Percentiles rank a stretch among this genome's conserved stretches.
These are phyloP conservation scores for Poeciliopsis paucimaculata DNA, from an alignment of 2,797 vertebrate genomes.

Conservation along the genomic window DNA sequence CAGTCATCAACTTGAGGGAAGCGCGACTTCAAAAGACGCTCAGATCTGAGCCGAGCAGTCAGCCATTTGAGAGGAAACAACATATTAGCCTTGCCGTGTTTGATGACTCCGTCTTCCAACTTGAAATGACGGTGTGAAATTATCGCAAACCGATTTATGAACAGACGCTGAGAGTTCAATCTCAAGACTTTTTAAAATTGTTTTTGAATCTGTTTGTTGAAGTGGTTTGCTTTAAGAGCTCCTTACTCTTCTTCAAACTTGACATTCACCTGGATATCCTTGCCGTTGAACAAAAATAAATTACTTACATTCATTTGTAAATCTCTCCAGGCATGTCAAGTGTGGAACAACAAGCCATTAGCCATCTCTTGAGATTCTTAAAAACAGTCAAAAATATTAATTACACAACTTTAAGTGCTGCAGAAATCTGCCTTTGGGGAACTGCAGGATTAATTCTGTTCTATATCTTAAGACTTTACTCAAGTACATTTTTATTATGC, in stretches of 20 bases:
- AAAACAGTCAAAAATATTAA: not conserved
- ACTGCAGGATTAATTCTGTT: not conserved
- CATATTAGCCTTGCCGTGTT: slow-evolving; percentile 56
- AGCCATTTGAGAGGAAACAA: slow-evolving; percentile 60
- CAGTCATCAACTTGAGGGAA: slow-evolving; percentile 60
- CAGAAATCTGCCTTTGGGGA: not conserved
- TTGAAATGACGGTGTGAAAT: slow-evolving; percentile 62
- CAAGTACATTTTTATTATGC: not conserved
- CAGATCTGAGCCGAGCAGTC: slow-evolving; percentile 53
- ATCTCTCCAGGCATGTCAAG: not conserved
- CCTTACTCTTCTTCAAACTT: not conserved
- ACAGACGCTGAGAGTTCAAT: slow-evolving; percentile 48
- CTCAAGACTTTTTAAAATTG: slow-evolving; percentile 18
- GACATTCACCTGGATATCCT: not conserved
- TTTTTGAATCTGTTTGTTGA: slow-evolving; percentile 9
- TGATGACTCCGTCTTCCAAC: slow-evolving; percentile 53
- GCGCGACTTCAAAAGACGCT: slow-evolving; percentile 57
- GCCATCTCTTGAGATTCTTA: not conserved
- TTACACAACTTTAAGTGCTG: not conserved
- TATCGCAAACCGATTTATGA: slow-evolving; percentile 43
- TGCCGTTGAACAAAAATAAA: not conserved
- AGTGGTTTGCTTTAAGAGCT: slow-evolving; percentile 6
- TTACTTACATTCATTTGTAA: not conserved
- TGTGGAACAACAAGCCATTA: slow-evolving; percentile 5
- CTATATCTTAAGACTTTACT: not conserved